Evolutionary conservation across 2,113 vertebrate species (phyloP).

Genomic region (Thunnus thynnus): DNA sequence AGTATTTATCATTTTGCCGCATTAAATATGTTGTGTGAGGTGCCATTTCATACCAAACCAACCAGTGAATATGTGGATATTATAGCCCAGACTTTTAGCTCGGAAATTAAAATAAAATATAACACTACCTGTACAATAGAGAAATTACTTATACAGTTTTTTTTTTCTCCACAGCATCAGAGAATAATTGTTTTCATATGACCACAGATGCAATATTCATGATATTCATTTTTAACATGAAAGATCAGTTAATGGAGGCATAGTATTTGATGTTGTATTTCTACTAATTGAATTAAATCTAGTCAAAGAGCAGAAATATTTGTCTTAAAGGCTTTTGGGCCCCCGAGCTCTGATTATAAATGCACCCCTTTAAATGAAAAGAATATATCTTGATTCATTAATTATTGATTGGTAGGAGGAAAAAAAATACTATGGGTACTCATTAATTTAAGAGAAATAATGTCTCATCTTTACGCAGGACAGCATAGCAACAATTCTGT

Average conservation of each 20-base stretch:
- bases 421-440: conserved; percentile 70
- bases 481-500: conserved; percentile 33
- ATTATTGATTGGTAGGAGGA: conserved; percentile 78
- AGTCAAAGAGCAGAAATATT: conserved; percentile 82
- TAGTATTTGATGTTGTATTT: conserved; percentile 83
- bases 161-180: conserved; percentile 14
- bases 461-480: conserved; percentile 56
- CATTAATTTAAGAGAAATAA: conserved; percentile 79
- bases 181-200: conserved; percentile 67
- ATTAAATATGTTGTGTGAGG: conserved; percentile 2
- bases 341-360: conserved; percentile 83
- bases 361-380: conserved; percentile 82
- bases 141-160: conserved; percentile 6
- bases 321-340: conserved; percentile 82
- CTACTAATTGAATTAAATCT: conserved; percentile 85
- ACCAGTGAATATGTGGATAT: not conserved
- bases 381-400: conserved; percentile 82
- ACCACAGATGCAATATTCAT: conserved; percentile 77
- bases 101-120: not conserved
- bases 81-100: conserved; percentile 8
- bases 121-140: not conserved
- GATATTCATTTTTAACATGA: conserved; percentile 78
- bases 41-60: conserved; percentile 36
- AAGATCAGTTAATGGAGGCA: conserved; percentile 78
- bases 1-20: not conserved